These are phyloP conservation scores for Neoniphon sammara DNA, from an alignment of 2,797 vertebrate genomes.

Conservation along the genomic window DNA sequence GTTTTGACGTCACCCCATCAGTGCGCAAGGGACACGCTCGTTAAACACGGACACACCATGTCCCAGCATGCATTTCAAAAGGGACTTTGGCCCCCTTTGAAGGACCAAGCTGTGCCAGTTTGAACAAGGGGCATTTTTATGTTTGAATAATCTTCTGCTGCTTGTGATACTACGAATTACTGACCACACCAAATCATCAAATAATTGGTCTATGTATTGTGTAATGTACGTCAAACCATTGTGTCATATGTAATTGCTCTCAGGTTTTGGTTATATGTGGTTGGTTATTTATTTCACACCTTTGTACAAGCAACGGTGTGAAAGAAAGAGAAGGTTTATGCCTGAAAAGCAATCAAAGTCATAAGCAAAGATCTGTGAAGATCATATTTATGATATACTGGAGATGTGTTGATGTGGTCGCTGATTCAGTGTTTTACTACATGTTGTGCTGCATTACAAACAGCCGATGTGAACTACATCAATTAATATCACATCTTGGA, in stretches of 20 bases:
- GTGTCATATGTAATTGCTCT: too few species aligned
- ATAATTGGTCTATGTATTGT: too few species aligned
- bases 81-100: slow-evolving; percentile 36
- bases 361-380: too few species aligned
- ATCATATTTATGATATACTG: too few species aligned
- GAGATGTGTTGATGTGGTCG: not conserved
- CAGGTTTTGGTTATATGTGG: too few species aligned
- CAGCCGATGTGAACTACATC: not conserved
- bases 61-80: slow-evolving; percentile 54
- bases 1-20: slow-evolving; percentile 75
- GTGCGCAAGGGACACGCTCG: slow-evolving; percentile 54
- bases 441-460: not conserved
- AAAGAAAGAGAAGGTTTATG: not conserved
- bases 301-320: not conserved
- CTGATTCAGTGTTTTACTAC: not conserved
- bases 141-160: slow-evolving; percentile 14
- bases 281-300: too few species aligned
- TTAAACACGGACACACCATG: slow-evolving; percentile 53
- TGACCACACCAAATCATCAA: not conserved
- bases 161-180: not conserved
- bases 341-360: too few species aligned
- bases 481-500: not conserved
- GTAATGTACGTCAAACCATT: too few species aligned
- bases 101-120: slow-evolving; percentile 19
- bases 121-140: slow-evolving; percentile 35